phyloP scores from a whole-genome alignment of 2,797 vertebrate species.

The Adrianichthys oophorus region DNA sequence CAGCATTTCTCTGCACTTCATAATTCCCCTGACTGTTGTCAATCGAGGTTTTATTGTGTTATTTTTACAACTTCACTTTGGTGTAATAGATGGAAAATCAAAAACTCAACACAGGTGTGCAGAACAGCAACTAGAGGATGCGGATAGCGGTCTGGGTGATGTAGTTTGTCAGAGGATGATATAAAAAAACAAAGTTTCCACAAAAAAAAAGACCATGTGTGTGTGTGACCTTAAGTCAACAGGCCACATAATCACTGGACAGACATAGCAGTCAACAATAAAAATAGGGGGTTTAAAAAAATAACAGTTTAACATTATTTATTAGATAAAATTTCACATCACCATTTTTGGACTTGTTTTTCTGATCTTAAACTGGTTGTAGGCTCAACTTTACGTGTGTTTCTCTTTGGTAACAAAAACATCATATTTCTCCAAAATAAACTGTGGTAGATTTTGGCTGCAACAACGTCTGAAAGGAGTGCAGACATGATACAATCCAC shows the following conservation, averaged over 20 bases:
- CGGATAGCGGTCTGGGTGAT: slow-evolving; percentile 52
- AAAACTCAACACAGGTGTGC: slow-evolving; percentile 58
- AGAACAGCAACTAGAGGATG: slow-evolving; percentile 49
- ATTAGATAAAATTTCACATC: too few species aligned
- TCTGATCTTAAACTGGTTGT: slow-evolving; percentile 27
- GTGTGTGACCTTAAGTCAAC: slow-evolving; percentile 75
- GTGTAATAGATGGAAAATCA: slow-evolving; percentile 18
- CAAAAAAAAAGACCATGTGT: slow-evolving; percentile 72
- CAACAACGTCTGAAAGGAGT: neutral
- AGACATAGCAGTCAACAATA: slow-evolving; percentile 68
- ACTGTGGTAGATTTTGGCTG: slow-evolving; percentile 7
- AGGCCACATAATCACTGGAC: slow-evolving; percentile 62
- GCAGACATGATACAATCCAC: too few species aligned
- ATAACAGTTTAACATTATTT: slow-evolving; percentile 27
- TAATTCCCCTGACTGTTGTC: too few species aligned
- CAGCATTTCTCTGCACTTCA: too few species aligned
- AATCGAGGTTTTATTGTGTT: too few species aligned
- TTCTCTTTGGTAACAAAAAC: neutral
- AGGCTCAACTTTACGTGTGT: slow-evolving; percentile 31
- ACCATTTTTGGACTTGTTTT: slow-evolving; percentile 33
- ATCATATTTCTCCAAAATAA: neutral
- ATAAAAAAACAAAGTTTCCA: slow-evolving; percentile 70
- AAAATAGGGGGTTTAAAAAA: slow-evolving; percentile 41
- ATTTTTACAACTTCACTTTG: too few species aligned
- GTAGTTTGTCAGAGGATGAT: slow-evolving; percentile 68